A percentile compares a stretch with the other conserved stretches of the same genome.
These are phyloP conservation scores for Cinclus cinclus DNA, from an alignment of 2,113 vertebrate genomes.

Conservation along the genomic window DNA sequence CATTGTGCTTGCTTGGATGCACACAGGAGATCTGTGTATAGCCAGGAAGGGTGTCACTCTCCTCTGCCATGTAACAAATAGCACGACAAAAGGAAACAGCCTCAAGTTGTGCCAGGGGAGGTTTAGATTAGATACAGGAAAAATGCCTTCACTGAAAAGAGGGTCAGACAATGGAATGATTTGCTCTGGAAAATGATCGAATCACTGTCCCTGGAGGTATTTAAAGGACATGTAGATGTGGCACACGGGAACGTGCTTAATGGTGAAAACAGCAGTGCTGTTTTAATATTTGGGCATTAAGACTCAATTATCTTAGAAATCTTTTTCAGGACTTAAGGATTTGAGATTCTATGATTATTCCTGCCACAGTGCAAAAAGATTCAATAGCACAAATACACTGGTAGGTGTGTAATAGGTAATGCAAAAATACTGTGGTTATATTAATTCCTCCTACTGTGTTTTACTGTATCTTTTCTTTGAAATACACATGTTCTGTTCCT, in stretches of 20 bases:
- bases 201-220: neutral
- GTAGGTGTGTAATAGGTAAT: neutral
- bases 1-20: neutral
- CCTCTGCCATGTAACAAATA: neutral
- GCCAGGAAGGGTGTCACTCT: neutral
- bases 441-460: neutral
- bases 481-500: neutral
- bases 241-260: neutral
- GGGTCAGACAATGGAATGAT: neutral
- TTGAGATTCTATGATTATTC: neutral
- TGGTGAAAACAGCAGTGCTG: neutral
- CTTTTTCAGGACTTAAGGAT: neutral
- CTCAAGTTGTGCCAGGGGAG: too few relatives aligned
- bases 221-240: neutral
- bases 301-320: neutral
- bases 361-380: neutral
- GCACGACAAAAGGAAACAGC: neutral
- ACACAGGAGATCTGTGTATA: neutral
- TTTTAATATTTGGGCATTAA: neutral
- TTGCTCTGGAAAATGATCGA: neutral
- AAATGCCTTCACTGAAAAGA: neutral
- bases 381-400: neutral
- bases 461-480: neutral
- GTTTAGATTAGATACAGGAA: too few relatives aligned
- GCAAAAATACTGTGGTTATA: neutral